Percentiles rank a stretch among this genome's conserved stretches.
These are phyloP conservation scores for Acanthiza pusilla DNA, from an alignment of 2,797 vertebrate species.

Conservation along the genomic window DNA sequence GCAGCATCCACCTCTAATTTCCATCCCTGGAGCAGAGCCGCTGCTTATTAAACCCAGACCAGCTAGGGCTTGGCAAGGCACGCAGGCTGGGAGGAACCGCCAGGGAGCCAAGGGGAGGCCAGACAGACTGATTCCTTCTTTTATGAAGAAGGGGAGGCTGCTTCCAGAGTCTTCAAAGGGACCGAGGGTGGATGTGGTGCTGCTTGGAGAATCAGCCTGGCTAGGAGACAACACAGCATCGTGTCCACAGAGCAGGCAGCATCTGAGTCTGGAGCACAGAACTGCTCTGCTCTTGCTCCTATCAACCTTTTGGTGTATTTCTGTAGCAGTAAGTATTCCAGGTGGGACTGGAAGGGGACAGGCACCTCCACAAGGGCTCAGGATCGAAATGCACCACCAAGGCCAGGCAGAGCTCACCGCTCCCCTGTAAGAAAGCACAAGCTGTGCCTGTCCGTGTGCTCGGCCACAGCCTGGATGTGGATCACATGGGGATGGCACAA, in stretches of 20 bases:
- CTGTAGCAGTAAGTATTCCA: not conserved
- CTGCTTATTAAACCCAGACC: not conserved
- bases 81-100: rapidly evolving
- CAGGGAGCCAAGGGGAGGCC: not conserved
- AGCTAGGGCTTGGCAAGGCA: not conserved
- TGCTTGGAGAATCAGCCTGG: not conserved
- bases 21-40: not conserved
- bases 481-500: not conserved
- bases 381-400: not conserved
- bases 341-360: not conserved
- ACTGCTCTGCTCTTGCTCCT: not conserved
- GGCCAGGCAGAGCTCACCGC: not conserved
- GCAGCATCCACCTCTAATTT: not conserved
- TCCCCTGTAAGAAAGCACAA: not conserved
- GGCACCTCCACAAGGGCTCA: not conserved
- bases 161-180: not conserved
- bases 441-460: rapidly evolving
- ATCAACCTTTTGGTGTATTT: not conserved
- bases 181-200: not conserved
- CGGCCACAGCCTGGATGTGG: not conserved
- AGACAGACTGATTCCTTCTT: not conserved
- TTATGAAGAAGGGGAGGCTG: not conserved
- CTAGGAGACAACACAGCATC: not conserved
- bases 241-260: not conserved
- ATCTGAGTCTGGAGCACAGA: not conserved